Evolutionary conservation across 1,140 invertebrate genomes (phyloP), one percentile per base, ranked within the genome.

Genomic region (Aphidius gifuensis): DNA sequence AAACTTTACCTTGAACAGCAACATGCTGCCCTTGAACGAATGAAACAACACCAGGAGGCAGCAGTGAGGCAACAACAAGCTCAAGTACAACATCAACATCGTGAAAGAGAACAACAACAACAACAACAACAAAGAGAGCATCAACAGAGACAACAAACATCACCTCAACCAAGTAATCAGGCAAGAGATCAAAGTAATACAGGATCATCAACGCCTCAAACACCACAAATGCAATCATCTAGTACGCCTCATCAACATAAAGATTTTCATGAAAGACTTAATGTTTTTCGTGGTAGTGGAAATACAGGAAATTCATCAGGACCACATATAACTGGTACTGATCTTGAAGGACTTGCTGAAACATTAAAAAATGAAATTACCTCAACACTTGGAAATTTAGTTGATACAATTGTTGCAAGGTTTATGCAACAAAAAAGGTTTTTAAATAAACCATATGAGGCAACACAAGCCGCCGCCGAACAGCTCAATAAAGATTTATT

Each of bases 361-460:
- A 87, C 90, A 50, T 84, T 97, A 2, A 97, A 97, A 81, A 88
- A 87, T 45, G 94, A 97, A 83, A 91, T 97, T 61, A 90, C 90
- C 11, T 87, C 92, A 58, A 93, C 90, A 5, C 75, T 95, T 49
- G 86, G 89, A 5, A 90, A 88, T 62, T 81, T 96, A n/a, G 92
- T 97, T 63, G 94, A 97, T 78, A 91, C 88, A 8, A 92, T 95
- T 57, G 85, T 97, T 50, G 87, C 88, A 11, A 86, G 92, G 65
- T 94, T 93, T 72, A 85, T 93, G 47, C 91, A 94, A 66, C 91
- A 92, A 71, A 85, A 88, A 61, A 84, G 88, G 66, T 87, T 88
- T 66, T 81, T 89, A 60, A 87, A 86, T 51, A 92, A 92, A 73
- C 89, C 91, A 72, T 86, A 86, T 49, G 90, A 92, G 69, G 86